phyloP scores from a whole-genome alignment of 2,113 vertebrate genomes.

The Ariopsis seemanni region DNA sequence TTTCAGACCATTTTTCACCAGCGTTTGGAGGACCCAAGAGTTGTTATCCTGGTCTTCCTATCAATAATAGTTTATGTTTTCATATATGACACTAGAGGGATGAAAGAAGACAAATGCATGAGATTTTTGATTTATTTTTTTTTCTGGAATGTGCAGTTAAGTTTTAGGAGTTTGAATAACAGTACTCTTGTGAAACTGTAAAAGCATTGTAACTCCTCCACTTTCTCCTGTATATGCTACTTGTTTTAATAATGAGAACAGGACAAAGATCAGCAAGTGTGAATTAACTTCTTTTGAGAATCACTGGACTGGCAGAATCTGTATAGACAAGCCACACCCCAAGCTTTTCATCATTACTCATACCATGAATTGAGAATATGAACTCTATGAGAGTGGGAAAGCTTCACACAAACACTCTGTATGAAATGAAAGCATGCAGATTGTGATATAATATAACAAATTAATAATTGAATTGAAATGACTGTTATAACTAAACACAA shows the following conservation, averaged over 20 bases:
- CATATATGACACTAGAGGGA: background rate
- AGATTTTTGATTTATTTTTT: background rate
- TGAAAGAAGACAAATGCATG: background rate
- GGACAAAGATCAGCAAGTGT: constrained; percentile 6
- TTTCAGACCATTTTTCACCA: background rate
- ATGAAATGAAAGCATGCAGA: background rate
- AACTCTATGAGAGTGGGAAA: background rate
- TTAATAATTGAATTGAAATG: background rate
- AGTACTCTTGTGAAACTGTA: background rate
- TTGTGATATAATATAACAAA: background rate
- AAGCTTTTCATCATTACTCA: background rate
- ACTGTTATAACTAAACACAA: too few relatives aligned
- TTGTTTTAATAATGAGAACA: constrained; percentile 11
- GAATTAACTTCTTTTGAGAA: constrained; percentile 2
- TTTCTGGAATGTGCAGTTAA: background rate
- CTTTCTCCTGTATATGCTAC: background rate
- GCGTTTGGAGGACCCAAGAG: background rate
- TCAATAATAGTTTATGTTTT: background rate
- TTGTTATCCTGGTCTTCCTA: background rate
- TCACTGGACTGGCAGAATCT: background rate
- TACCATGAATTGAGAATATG: background rate
- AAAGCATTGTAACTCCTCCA: background rate
- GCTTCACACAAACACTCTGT: background rate
- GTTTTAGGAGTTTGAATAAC: background rate
- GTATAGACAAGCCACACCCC: background rate